Evolutionary conservation across 2,888 invertebrate genomes (phyloP).

Genomic region (Theretra japonica): DNA sequence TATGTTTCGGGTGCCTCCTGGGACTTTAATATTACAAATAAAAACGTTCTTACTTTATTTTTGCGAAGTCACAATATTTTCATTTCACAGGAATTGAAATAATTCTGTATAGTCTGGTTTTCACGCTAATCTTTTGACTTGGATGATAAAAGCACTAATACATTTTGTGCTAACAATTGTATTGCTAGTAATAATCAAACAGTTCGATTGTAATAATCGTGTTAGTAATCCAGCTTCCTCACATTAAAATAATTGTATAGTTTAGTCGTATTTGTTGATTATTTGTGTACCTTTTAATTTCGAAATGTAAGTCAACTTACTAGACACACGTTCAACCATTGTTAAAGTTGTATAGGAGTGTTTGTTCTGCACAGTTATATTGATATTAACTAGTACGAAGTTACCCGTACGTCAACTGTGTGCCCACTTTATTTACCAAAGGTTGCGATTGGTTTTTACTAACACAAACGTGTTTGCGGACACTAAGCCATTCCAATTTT

Average conservation of each 20-base stretch:
- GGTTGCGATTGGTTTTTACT: conserved; percentile 4
- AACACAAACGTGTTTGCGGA: conserved; percentile 15
- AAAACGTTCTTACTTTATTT: background rate
- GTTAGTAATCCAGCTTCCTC: background rate
- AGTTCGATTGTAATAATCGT: background rate
- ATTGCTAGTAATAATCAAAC: background rate
- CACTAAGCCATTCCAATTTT: conserved; percentile 68
- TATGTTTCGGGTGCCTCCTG: background rate
- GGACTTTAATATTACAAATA: background rate
- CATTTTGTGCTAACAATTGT: background rate
- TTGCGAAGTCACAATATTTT: background rate
- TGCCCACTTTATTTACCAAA: conserved; percentile 16
- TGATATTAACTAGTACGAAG: background rate
- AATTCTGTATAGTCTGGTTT: background rate
- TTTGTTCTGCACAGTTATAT: background rate
- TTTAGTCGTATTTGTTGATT: conserved; percentile 26
- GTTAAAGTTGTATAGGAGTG: background rate
- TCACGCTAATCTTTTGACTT: too few relatives aligned
- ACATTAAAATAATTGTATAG: background rate
- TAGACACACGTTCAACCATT: background rate
- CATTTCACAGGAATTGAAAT: background rate
- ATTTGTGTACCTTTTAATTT: conserved; percentile 17
- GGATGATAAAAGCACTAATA: background rate
- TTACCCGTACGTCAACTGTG: background rate
- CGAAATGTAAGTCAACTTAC: background rate